A percentile compares a stretch with the other conserved stretches of the same genome.
These are phyloP conservation scores for Lordiphosa collinella DNA, from an alignment of 1,140 invertebrate genomes.

Conservation along the genomic window DNA sequence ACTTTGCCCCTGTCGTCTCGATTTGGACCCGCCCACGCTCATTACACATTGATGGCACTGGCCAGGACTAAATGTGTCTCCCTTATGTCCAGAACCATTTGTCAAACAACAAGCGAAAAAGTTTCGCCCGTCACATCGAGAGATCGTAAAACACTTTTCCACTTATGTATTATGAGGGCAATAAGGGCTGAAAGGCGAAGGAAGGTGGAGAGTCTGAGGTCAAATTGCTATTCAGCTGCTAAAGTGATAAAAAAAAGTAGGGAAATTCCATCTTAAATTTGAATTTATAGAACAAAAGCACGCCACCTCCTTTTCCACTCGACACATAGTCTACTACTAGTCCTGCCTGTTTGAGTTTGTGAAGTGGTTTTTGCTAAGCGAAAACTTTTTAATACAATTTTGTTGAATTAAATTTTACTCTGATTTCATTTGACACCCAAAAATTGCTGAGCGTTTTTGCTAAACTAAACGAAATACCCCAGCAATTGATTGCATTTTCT, in stretches of 20 bases:
- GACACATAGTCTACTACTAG: background rate
- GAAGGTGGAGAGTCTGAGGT: background rate
- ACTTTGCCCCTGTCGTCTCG: conserved; percentile 36
- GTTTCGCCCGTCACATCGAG: conserved; percentile 28
- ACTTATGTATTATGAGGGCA: conserved; percentile 9
- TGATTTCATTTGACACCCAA: conserved; percentile 45
- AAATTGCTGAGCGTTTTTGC: conserved; percentile 41
- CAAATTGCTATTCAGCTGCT: background rate
- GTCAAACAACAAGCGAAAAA: conserved; percentile 53
- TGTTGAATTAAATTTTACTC: conserved; percentile 58
- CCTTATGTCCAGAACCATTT: conserved; percentile 51
- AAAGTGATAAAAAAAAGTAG: too few species aligned
- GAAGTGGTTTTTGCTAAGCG: conserved; percentile 25
- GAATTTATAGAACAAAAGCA: too few species aligned
- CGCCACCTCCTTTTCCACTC: too few species aligned
- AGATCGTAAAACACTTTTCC: conserved; percentile 17
- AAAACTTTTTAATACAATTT: conserved; percentile 73
- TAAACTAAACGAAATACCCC: conserved; percentile 13
- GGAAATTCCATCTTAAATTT: too few species aligned
- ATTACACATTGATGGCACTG: conserved; percentile 44
- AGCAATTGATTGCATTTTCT: conserved; percentile 2
- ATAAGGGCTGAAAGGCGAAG: background rate
- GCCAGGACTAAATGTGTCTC: background rate
- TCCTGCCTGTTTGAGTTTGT: conserved; percentile 37
- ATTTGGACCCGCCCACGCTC: conserved; percentile 27